phyloP scores from a whole-genome alignment of 2,113 vertebrate species.

The Urocynchramus pylzowi region DNA sequence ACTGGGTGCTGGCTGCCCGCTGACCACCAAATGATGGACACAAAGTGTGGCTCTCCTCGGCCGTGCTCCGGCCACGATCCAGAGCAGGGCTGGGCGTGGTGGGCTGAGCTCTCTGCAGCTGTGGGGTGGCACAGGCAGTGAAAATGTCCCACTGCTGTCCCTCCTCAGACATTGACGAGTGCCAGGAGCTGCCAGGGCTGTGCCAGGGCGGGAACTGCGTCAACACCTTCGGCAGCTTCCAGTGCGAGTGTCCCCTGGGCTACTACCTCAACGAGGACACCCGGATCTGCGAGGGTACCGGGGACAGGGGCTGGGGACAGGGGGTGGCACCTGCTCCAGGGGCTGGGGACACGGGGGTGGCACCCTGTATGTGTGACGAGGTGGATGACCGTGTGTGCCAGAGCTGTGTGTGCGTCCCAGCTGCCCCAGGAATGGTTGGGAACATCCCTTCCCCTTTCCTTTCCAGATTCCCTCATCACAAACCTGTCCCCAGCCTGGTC shows the following conservation, averaged over 20 bases:
- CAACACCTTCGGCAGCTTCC: constrained; percentile 95
- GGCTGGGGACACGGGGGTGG: background rate
- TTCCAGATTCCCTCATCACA: background rate
- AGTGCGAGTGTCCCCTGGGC: constrained; percentile 87
- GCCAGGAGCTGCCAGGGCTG: constrained; percentile 89
- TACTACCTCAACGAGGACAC: constrained; percentile 89
- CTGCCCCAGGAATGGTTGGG: background rate
- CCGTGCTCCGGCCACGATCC: rapidly evolving
- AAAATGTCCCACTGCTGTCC: background rate
- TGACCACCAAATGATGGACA: rapidly evolving
- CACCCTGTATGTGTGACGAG: background rate
- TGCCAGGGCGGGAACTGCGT: constrained; percentile 90
- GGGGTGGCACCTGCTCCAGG: background rate
- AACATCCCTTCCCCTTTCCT: background rate
- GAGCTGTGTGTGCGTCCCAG: background rate
- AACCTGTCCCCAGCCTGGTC: background rate
- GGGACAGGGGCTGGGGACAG: background rate
- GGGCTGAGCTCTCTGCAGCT: background rate
- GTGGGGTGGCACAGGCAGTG: background rate
- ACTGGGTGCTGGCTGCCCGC: background rate
- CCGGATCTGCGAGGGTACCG: constrained; percentile 85
- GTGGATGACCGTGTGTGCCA: rapidly evolving
- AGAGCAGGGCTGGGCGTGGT: background rate
- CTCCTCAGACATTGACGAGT: constrained; percentile 87
- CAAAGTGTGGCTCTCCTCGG: rapidly evolving